Evolutionary conservation across 2,888 invertebrate species (phyloP).

Genomic region (Lasioglossum morio): DNA sequence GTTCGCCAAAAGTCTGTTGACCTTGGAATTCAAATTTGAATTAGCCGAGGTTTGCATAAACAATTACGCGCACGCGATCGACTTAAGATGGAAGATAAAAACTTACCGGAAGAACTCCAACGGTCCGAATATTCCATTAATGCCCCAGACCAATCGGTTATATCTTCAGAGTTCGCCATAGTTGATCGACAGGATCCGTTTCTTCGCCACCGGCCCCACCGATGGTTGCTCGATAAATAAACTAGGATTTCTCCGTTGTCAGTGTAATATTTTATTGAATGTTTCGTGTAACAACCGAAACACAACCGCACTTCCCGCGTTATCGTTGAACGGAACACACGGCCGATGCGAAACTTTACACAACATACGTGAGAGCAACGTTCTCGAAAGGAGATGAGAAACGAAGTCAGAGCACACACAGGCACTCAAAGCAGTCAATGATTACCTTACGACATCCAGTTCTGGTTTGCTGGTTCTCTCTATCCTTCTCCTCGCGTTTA

Average conservation of each 20-base stretch:
- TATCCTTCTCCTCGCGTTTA: slow-evolving; percentile 38
- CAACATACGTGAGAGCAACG: slow-evolving; percentile 27
- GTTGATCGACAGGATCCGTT: slow-evolving; percentile 38
- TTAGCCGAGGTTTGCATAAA: not conserved
- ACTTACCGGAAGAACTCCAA: slow-evolving; percentile 88
- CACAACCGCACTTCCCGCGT: slow-evolving; percentile 39
- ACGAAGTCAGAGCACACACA: slow-evolving; percentile 53
- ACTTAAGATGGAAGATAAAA: not conserved
- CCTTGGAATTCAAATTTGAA: not conserved
- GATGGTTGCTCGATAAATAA: slow-evolving; percentile 19
- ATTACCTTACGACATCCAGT: slow-evolving; percentile 73
- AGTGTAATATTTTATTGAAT: slow-evolving; percentile 12
- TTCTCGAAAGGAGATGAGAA: slow-evolving; percentile 40
- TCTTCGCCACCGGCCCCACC: slow-evolving; percentile 21
- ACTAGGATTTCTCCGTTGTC: slow-evolving; percentile 27
- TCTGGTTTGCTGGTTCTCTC: slow-evolving; percentile 60
- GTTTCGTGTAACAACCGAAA: slow-evolving; percentile 20
- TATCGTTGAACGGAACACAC: slow-evolving; percentile 24
- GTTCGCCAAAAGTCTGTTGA: too few relatives aligned
- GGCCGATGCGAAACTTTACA: slow-evolving; percentile 13
- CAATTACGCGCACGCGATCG: not conserved
- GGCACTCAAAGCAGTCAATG: slow-evolving; percentile 58
- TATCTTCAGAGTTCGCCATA: slow-evolving; percentile 89
- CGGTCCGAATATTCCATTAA: slow-evolving; percentile 88
- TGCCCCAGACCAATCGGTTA: slow-evolving; percentile 88